phyloP scores from a whole-genome alignment of 2,888 invertebrate species.

The Lucinisca nassula region DNA sequence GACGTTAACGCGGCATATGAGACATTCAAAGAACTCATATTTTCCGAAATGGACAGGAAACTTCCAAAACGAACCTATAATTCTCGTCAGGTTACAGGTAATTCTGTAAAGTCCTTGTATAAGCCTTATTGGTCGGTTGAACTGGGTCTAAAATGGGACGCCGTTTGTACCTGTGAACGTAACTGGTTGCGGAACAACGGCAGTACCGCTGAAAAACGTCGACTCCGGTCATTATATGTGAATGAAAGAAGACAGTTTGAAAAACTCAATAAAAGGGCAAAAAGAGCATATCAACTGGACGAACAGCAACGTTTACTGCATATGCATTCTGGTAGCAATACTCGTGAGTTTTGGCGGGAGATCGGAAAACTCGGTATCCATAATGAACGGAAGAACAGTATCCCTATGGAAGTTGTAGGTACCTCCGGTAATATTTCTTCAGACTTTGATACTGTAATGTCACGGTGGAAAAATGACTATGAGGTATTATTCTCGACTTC shows the following conservation, averaged over 20 bases:
- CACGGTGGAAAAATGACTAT: background rate
- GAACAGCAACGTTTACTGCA: conserved; percentile 11
- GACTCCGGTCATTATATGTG: conserved; percentile 12
- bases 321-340: background rate
- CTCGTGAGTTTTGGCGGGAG: conserved; percentile 18
- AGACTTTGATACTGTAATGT: background rate
- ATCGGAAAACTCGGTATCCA: conserved; percentile 36
- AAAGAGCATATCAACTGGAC: too few species aligned
- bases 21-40: background rate
- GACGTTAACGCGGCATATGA: background rate
- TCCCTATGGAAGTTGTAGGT: conserved; percentile 32
- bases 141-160: conserved; percentile 4
- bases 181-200: conserved; percentile 5
- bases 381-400: conserved; percentile 10
- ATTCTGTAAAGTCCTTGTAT: background rate
- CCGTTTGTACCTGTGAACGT: conserved; percentile 7
- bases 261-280: too few species aligned
- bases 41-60: conserved; percentile 12
- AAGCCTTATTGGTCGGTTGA: conserved; percentile 17
- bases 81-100: too few species aligned
- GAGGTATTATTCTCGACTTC: background rate
- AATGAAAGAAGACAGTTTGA: conserved; percentile 23
- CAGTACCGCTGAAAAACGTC: background rate
- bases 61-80: conserved; percentile 15
- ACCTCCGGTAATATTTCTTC: background rate